A percentile compares a stretch with the other conserved stretches of the same genome.
These are phyloP conservation scores for Astreopora myriophthalma DNA, from an alignment of 64 coral and sea anemone genomes.

Conservation along the genomic window DNA sequence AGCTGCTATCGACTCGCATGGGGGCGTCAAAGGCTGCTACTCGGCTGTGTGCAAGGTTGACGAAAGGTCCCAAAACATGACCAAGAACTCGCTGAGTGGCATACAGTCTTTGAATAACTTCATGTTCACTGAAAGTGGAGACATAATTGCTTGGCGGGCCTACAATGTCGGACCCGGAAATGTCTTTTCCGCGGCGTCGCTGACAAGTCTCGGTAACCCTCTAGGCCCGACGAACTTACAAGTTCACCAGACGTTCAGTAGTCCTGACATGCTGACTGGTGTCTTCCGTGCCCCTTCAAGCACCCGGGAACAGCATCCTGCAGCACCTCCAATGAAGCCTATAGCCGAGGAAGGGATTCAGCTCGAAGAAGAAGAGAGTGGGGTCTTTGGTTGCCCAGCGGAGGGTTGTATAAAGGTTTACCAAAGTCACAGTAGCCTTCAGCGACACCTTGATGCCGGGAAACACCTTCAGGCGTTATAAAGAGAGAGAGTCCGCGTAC, in stretches of 20 bases:
- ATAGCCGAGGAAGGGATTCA: conserved; percentile 12
- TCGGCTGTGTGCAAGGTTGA: conserved; percentile 31
- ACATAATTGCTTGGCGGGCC: conserved; percentile 30
- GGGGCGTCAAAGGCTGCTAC: conserved; percentile 44
- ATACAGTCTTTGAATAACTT: conserved; percentile 45
- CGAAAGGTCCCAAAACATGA: conserved; percentile 7
- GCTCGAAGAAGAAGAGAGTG: conserved; percentile 19
- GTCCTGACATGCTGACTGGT: conserved; percentile 42
- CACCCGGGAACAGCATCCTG: conserved; percentile 9
- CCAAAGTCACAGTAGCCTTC: conserved; percentile 26
- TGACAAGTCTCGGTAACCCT: neutral
- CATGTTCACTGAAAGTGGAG: conserved; percentile 11
- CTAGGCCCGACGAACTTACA: conserved; percentile 34
- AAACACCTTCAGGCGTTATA: neutral
- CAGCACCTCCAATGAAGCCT: conserved; percentile 1
- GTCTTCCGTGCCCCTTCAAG: conserved; percentile 32
- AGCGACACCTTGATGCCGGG: neutral
- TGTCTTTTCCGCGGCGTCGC: neutral
- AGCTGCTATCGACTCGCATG: conserved; percentile 31
- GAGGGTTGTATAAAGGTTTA: conserved; percentile 56
- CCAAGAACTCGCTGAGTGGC: conserved; percentile 49
- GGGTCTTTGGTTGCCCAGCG: conserved; percentile 23
- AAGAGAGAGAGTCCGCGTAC: conserved; percentile 37
- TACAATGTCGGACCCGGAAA: conserved; percentile 52
- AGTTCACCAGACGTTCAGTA: conserved; percentile 44